phyloP scores from a whole-genome alignment of 1,140 invertebrate species.

The Cotesia chilonis region DNA sequence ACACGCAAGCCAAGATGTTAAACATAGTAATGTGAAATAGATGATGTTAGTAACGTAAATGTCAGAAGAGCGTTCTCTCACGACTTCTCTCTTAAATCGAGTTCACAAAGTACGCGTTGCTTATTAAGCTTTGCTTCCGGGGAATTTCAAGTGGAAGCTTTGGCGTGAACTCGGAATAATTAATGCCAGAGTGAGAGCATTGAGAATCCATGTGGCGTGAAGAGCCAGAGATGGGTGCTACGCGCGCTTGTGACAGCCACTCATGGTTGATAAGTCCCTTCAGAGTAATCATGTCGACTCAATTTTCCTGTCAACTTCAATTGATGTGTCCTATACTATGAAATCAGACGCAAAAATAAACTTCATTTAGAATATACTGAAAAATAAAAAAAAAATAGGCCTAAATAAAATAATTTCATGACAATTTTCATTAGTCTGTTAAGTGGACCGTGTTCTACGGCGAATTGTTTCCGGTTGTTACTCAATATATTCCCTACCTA shows the following conservation, averaged over 20 bases:
- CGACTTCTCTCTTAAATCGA: slow-evolving; percentile 5
- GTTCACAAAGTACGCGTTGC: slow-evolving; percentile 11
- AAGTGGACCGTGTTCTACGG: background rate
- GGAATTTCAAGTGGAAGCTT: slow-evolving; percentile 21
- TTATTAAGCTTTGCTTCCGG: slow-evolving; percentile 22
- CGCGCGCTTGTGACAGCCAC: slow-evolving; percentile 19
- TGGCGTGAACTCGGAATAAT: slow-evolving; percentile 28
- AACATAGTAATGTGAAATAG: slow-evolving; percentile 18
- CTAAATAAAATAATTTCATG: background rate
- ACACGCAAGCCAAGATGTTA: background rate
- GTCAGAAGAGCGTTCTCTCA: background rate
- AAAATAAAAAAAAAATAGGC: background rate
- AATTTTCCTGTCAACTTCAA: slow-evolving; percentile 18
- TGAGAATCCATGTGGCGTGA: slow-evolving; percentile 18
- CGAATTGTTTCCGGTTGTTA: background rate
- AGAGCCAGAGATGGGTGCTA: slow-evolving; percentile 17
- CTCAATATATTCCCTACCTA: background rate
- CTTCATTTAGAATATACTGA: background rate
- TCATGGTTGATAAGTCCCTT: slow-evolving; percentile 18
- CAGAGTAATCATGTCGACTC: slow-evolving; percentile 19
- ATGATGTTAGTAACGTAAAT: slow-evolving; percentile 22
- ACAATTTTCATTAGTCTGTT: slow-evolving; percentile 3
- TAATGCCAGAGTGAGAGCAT: slow-evolving; percentile 25
- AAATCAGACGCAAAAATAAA: background rate
- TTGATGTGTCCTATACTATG: background rate